A percentile compares a stretch with the other conserved stretches of the same genome.
These are phyloP conservation scores for Harpegnathos saltator DNA, from an alignment of 1,140 invertebrate genomes.

Conservation along the genomic window DNA sequence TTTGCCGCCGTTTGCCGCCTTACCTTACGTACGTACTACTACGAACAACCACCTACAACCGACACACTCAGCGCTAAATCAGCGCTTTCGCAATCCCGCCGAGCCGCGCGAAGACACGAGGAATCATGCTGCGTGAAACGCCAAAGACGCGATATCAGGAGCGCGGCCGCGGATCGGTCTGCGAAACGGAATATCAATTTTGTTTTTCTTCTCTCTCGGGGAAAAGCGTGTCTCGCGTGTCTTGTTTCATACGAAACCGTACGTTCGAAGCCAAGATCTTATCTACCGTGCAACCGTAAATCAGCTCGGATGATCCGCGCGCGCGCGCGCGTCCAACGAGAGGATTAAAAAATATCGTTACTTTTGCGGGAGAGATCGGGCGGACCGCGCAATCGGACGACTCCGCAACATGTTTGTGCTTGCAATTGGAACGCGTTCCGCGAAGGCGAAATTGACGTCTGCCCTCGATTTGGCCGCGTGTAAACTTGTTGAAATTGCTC, in stretches of 20 bases:
- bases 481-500: slow-evolving; percentile 76
- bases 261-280: background rate
- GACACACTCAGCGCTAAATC: slow-evolving; percentile 72
- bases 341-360: slow-evolving; percentile 34
- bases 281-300: slow-evolving; percentile 16
- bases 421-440: slow-evolving; percentile 79
- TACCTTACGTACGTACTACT: slow-evolving; percentile 47
- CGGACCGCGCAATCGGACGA: slow-evolving; percentile 21
- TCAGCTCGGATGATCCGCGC: background rate
- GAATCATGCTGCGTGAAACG: background rate
- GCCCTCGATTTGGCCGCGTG: slow-evolving; percentile 76
- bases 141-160: slow-evolving; percentile 24
- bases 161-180: slow-evolving; percentile 21
- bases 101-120: slow-evolving; percentile 45
- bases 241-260: too few relatives aligned
- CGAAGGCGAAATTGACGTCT: slow-evolving; percentile 77
- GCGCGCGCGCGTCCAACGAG: too few relatives aligned
- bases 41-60: slow-evolving; percentile 67
- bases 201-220: background rate
- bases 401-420: slow-evolving; percentile 70
- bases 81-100: slow-evolving; percentile 67
- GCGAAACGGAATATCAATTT: background rate
- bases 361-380: background rate
- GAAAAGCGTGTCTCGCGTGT: background rate
- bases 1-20: slow-evolving; percentile 51